These are phyloP conservation scores for Norana najaformis DNA, from an alignment of 2,888 invertebrate species.

Conservation along the genomic window DNA sequence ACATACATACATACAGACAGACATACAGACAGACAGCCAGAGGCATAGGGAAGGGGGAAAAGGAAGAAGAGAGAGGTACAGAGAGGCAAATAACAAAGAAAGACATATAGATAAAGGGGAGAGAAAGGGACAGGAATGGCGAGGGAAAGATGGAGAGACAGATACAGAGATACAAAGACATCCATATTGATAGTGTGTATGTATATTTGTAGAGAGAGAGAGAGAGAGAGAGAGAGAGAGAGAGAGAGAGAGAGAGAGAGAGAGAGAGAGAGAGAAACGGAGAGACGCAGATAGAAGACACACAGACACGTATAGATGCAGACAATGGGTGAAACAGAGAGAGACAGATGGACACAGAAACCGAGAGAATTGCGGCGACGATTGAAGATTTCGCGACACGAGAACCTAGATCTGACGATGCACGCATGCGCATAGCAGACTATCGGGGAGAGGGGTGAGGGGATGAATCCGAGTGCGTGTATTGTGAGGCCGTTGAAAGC, in stretches of 20 bases:
- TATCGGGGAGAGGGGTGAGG: neutral
- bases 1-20: neutral
- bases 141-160: neutral
- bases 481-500: no score
- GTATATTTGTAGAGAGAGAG: neutral
- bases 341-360: neutral
- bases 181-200: neutral
- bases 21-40: neutral
- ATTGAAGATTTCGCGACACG: neutral
- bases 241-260: neutral
- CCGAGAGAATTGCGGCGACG: neutral
- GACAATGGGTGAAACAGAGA: neutral
- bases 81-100: neutral
- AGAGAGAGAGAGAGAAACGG: slow-evolving; percentile 10
- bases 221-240: neutral
- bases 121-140: neutral
- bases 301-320: neutral
- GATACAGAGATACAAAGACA: neutral
- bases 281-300: neutral
- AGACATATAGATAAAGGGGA: no score
- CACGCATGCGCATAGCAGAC: neutral
- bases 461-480: no score
- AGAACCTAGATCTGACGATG: neutral
- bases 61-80: neutral
- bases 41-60: neutral